Evolutionary conservation across 2,888 invertebrate genomes (phyloP), one percentile per base, ranked within the genome.

Genomic region (Scaptomyza tumidula): DNA sequence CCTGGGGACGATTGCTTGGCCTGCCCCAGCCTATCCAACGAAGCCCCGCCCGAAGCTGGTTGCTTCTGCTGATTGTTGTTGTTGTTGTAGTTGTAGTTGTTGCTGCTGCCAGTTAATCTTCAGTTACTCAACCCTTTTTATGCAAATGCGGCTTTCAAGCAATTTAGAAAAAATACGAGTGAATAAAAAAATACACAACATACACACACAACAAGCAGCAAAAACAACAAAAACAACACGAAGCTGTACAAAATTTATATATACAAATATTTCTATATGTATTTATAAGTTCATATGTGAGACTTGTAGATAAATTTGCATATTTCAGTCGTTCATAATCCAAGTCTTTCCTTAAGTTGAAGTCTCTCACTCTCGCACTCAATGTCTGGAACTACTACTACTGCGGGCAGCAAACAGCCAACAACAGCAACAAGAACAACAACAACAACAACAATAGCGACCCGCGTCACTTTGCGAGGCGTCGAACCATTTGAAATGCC

Each of bases 61-160:
- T 58, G 63, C 43, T 46, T 43, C 50, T 55, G 16, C 27, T 39
- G 49, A 50, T 24, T 24, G 24, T 24, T 24, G 24, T 24, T n/a
- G n/a, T n/a, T 24, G 24, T 24, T 24, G 24, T 24, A 24, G 24
- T 24, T 24, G 24, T 24, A 24, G 24, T 24, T 63, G 75, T 52
- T 71, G 64, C 13, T 66, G 78, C 67, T 75, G 88, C 70, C 86
- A 75, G 86, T 82, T 82, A 86, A 88, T 82, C 88, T 83, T 83
- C 86, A 82, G 88, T 80, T 78, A 85, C 88, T 89, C 89, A 86
- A 89, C 88, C 89, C 89, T 89, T 84, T 85, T 89, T 86, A 86
- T 86, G 85, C 79, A 89, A 86, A 85, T 85, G 84, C 39, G 67
- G 71, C 83, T 78, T 70, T 81, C 64, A 75, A 72, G 82, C 81